Conservation (phyloP, 2,888 invertebrate genomes). For the Drosophila paramelanica region DNA sequence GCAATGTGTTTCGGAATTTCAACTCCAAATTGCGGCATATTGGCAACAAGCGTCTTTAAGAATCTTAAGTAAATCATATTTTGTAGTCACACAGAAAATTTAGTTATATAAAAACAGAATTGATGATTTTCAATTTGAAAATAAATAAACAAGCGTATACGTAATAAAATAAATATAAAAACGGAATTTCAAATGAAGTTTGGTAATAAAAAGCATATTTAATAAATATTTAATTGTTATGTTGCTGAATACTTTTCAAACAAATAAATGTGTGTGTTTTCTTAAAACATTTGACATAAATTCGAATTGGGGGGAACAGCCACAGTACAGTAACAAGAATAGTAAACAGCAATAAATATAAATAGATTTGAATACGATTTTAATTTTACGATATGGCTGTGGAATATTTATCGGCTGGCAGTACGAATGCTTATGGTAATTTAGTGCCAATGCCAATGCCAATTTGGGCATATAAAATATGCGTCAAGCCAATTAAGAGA, state of each 20-base stretch:
- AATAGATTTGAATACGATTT: constrained; percentile 4
- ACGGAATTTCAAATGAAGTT: too few relatives aligned
- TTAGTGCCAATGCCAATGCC: constrained; percentile 20
- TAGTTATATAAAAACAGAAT: not conserved
- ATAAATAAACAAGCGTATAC: too few relatives aligned
- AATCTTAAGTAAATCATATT: not conserved
- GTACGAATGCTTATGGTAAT: constrained; percentile 37
- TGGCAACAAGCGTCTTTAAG: constrained; percentile 3
- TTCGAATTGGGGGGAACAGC: not conserved
- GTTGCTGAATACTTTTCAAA: too few relatives aligned
- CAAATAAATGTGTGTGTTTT: too few relatives aligned
- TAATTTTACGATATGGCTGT: constrained; percentile 15
- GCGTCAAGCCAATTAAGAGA: constrained; percentile 48
- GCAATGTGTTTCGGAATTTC: constrained; percentile 33
- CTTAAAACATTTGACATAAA: not conserved
- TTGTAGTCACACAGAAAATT: not conserved
- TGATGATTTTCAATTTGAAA: not conserved
- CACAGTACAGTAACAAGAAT: too few relatives aligned
- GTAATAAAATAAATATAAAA: too few relatives aligned
- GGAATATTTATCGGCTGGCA: constrained; percentile 8
- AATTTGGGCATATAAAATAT: constrained; percentile 59
- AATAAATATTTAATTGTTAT: too few relatives aligned
- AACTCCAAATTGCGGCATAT: constrained; percentile 29
- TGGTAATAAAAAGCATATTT: not conserved
- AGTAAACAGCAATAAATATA: constrained; percentile 3